Conservation (phyloP, 2,888 invertebrate genomes). For the Calameuta pallipes region DNA sequence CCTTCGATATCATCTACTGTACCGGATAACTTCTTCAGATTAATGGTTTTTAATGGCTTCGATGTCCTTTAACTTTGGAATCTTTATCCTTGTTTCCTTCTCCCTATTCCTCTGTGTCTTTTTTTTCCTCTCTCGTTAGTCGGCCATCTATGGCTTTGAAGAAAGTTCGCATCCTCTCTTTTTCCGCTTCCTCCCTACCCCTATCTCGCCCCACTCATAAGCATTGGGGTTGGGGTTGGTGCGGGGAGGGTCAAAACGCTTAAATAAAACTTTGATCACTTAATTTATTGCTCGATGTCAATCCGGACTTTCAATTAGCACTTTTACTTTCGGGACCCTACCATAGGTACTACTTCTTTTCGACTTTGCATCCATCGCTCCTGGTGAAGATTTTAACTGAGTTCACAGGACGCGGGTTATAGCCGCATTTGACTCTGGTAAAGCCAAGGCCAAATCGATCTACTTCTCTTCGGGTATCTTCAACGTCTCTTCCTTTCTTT, state of each 20-base stretch:
- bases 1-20: not conserved
- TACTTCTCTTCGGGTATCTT: not conserved
- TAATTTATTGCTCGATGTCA: not conserved
- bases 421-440: not conserved
- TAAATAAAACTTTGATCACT: not conserved
- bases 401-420: not conserved
- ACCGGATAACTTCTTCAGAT: conserved; percentile 38
- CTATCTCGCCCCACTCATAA: not conserved
- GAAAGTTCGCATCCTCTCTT: not conserved
- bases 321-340: not conserved
- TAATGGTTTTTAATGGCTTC: conserved; percentile 45
- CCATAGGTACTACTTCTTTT: not conserved
- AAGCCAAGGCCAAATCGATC: not conserved
- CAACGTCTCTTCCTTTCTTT: not conserved
- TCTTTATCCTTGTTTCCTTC: conserved; percentile 10
- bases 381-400: not conserved
- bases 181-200: not conserved
- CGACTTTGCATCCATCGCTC: not conserved
- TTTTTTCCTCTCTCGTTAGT: not conserved
- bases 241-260: not conserved
- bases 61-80: conserved; percentile 15
- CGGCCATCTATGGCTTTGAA: not conserved
- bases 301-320: not conserved
- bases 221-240: not conserved
- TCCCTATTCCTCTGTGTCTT: not conserved